Base-by-base conservation (phyloP, 1,140 invertebrate species). In the Bradynema listronoti region DNA sequence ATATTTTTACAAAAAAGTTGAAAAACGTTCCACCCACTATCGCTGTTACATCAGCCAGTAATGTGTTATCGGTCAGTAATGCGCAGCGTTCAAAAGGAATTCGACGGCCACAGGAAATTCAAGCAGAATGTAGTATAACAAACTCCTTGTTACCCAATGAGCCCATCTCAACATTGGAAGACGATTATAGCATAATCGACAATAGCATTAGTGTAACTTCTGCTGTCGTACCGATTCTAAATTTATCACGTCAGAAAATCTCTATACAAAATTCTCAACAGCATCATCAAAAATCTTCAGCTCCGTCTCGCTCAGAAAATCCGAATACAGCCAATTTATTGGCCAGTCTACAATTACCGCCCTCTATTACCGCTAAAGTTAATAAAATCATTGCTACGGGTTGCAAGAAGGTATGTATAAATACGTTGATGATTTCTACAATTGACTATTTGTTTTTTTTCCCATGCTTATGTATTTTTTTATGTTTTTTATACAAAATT, bases 351-450 rank as follows among this genome's bases (percentile, higher is more conserved):
- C 63, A 66, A 43, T 60, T 74, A 46, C 72, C 72, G 5, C 63
- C 73, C 9, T 73, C 72, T 25, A 75, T 76, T 24, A 68, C 62
- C 1, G 73, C 75, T 24, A 78, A 78, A 66, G 69, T 76, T 52
- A 68, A 76, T 50, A 67, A 64, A 49, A 73, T 76, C 22, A 76
- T 76, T 45, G 63, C 75, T 11, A 45, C 33, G n/a, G 65, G 49
- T 1, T 50, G 36, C 36, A 36, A 19, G 29, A 29, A 22, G 32
- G 27, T 42, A 6, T 41, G 24, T 14, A 58, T 47, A 29, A 30
- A 19, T n/a, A 11, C 14, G 22, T 52, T 56, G 33, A 22, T 63
- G 41, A 7, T n/a, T n/a, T n/a, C n/a, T n/a, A n/a, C n/a, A n/a
- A n/a, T n/a, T n/a, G n/a, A n/a, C n/a, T n/a, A n/a, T n/a, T n/a